Evolutionary conservation across 2,113 vertebrate species (phyloP).

Genomic region (Catharus minimus): DNA sequence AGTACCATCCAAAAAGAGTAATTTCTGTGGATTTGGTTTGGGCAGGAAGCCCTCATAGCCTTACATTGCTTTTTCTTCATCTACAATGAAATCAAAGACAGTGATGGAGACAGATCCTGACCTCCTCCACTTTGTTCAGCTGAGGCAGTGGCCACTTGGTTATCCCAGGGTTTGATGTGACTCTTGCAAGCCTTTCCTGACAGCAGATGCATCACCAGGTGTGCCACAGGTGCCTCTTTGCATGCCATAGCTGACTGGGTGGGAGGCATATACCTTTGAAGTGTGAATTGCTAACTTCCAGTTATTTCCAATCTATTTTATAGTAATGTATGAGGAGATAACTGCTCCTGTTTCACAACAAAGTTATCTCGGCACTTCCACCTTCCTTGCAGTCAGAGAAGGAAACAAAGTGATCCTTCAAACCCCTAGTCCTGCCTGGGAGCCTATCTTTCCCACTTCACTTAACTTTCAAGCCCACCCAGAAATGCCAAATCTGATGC

Average conservation of each 20-base stretch:
- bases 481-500: constrained; percentile 17
- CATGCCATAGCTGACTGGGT: neutral
- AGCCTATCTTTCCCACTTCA: constrained; percentile 2
- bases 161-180: neutral
- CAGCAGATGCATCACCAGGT: neutral
- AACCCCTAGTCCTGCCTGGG: neutral
- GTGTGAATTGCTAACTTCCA: neutral
- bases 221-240: neutral
- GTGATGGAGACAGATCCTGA: neutral
- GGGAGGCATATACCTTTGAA: neutral
- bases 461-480: constrained; percentile 28
- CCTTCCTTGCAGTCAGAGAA: neutral
- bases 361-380: neutral
- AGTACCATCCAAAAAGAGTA: neutral
- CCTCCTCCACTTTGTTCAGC: neutral
- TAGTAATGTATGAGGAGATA: neutral
- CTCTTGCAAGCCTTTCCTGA: neutral
- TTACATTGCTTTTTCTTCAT: neutral
- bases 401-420: neutral
- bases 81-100: neutral
- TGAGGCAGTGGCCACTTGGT: neutral
- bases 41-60: neutral
- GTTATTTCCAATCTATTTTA: neutral
- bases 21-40: neutral
- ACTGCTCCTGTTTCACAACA: neutral